Base-by-base conservation (phyloP, 2,888 invertebrate species). In the Polyploca ridens region DNA sequence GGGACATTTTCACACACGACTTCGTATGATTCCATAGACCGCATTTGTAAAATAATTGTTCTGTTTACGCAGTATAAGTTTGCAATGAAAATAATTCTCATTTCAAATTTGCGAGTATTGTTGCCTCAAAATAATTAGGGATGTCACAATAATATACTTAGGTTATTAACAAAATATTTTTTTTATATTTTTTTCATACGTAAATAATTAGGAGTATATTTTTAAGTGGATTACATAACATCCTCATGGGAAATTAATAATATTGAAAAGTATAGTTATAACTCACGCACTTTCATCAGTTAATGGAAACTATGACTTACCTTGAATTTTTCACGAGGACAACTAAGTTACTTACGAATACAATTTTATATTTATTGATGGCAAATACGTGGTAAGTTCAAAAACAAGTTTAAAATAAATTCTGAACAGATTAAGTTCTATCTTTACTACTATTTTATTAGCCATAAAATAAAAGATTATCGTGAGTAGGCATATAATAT, bases 221-320 rank as follows among this genome's bases (percentile, higher is more conserved):
- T n/a, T 6, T 46, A 5, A 2, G 6, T 46, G 46, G n/a, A 46
- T 46, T 46, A 46, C 13, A 13, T 41, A 41, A 41, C 6, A 6
- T 54, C 7, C 54, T 54, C 54, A 3, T 19, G 54, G 54, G 54
- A 54, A 19, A 54, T 54, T 54, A 19, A 54, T 54, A n/a, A n/a
- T 54, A 54, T 19, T 7, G 46, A 46, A 46, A 46, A 7, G 46
- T 5, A 7, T 49, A 49, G 16, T 35, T 49, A 19, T 54, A 4
- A 54, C 54, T 16, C 10, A 54, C 54, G 54, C 54, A 54, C 8
- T 54, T 54, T 54, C 54, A 46, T 46, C 46, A 46, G 16, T 19
- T 54, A 54, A 54, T 54, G n/a, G 19, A 19, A 54, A 19, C 3
- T 8, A 19, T 54, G 8, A 54, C 16, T 16, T 49, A 49, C 16